Base-by-base conservation (phyloP, 2,888 invertebrate species). In the Opisthograptis luteolata region DNA sequence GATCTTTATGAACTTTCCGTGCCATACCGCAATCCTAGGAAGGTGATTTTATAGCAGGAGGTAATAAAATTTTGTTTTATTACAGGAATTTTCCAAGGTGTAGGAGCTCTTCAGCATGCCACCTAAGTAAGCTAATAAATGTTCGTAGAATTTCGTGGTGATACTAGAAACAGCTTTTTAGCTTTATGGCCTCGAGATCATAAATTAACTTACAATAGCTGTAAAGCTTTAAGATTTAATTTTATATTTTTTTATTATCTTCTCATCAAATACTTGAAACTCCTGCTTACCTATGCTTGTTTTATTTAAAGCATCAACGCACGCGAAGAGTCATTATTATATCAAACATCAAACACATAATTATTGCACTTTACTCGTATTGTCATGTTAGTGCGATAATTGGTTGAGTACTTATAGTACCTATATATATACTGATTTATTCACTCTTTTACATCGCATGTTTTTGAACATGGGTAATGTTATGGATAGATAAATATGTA, bases 71-170 rank as follows among this genome's bases (percentile, higher is more conserved):
- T 80, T 84, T 84, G 73, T 87, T 84, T 81, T 67, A 79, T 88
- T 88, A 56, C 89, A 89, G 89, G 89, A 76, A 76, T 79, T 78
- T 81, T 70, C 79, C 76, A 77, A 79, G 76, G 84, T 80, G 78
- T 87, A 81, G 76, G 74, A 76, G 79, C 70, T 62, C 81, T 64
- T 69, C 86, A 72, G 71, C 81, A 89, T 89, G 89, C 89, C 89
- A 80, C 89, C 89, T 84, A 89, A 89, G 89, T 89, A 88, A 88
- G 88, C 73, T 65, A 62, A 51, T 47, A 68, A 62, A 60, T 64
- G 58, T 67, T 56, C 55, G 45, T 68, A 68, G 64, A 57, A 45
- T 52, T 55, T 48, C 36, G 31, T 57, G 37, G 32, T 44, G 50
- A 30, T 31, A 44, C 25, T 48, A 51, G 46, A 47, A 15, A 28